These are phyloP conservation scores for Drosophila austrosaltans DNA, from an alignment of 2,888 invertebrate genomes.

Conservation along the genomic window DNA sequence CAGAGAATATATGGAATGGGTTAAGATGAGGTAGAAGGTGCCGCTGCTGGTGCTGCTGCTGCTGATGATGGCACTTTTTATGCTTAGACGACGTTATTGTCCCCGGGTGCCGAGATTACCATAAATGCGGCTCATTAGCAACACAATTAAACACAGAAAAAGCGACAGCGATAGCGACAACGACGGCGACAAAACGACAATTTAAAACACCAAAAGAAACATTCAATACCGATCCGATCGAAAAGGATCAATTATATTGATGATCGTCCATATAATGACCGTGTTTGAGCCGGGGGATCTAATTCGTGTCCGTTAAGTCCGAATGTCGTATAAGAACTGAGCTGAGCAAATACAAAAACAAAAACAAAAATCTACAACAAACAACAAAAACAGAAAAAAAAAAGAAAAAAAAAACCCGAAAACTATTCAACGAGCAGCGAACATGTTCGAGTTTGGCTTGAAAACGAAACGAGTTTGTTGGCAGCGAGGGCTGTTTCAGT, in stretches of 20 bases:
- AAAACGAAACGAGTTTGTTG: conserved; percentile 40
- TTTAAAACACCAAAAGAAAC: conserved; percentile 13
- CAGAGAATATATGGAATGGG: conserved; percentile 33
- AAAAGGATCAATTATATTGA: neutral
- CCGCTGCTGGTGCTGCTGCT: conserved; percentile 32
- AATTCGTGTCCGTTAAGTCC: conserved; percentile 52
- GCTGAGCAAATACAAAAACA: conserved; percentile 40
- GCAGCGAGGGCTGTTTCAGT: conserved; percentile 20
- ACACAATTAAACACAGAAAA: conserved; percentile 71
- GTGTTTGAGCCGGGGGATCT: neutral
- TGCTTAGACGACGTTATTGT: conserved; percentile 53
- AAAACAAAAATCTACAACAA: conserved; percentile 51
- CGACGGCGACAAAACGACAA: neutral
- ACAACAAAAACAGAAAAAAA: conserved; percentile 22
- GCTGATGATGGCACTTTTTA: conserved; percentile 51
- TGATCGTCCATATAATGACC: neutral
- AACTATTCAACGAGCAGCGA: conserved; percentile 59
- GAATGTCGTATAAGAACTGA: conserved; percentile 72
- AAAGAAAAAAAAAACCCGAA: conserved; percentile 44
- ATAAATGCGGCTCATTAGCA: conserved; percentile 79
- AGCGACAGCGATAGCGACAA: conserved; percentile 28
- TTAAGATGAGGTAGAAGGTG: conserved; percentile 21
- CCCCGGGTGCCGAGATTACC: conserved; percentile 76
- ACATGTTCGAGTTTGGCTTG: conserved; percentile 57
- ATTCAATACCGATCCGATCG: conserved; percentile 32